These are phyloP conservation scores for Chloroceryle inda DNA, from an alignment of 2,797 vertebrate genomes.

Conservation along the genomic window DNA sequence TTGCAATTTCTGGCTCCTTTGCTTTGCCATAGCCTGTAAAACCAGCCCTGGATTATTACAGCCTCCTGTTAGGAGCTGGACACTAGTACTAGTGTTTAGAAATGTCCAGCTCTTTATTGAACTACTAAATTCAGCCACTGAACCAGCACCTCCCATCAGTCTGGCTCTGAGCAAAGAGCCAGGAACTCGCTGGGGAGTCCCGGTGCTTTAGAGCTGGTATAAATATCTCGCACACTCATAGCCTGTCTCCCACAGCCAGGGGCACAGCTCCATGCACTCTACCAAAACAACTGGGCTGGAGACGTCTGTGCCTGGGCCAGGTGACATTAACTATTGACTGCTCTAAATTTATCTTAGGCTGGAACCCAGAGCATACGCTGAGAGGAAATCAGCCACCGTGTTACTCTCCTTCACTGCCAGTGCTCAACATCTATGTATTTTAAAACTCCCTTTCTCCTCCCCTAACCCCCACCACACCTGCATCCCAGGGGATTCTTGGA, in stretches of 20 bases:
- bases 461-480: neutral
- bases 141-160: neutral
- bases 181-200: neutral
- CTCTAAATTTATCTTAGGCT: neutral
- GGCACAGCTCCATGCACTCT: neutral
- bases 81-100: neutral
- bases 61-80: neutral
- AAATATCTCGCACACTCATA: neutral
- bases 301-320: neutral
- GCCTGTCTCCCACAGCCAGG: neutral
- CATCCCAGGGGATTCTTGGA: neutral
- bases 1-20: neutral
- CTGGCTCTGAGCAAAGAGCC: neutral
- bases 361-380: neutral
- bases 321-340: neutral
- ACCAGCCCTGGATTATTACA: neutral
- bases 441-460: neutral
- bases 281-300: neutral
- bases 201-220: neutral
- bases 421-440: neutral
- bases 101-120: neutral
- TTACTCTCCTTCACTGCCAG: neutral
- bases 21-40: neutral
- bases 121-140: neutral
- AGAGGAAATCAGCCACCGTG: neutral